phyloP scores from a whole-genome alignment of 2,797 vertebrate species.

The Dallia pectoralis region DNA sequence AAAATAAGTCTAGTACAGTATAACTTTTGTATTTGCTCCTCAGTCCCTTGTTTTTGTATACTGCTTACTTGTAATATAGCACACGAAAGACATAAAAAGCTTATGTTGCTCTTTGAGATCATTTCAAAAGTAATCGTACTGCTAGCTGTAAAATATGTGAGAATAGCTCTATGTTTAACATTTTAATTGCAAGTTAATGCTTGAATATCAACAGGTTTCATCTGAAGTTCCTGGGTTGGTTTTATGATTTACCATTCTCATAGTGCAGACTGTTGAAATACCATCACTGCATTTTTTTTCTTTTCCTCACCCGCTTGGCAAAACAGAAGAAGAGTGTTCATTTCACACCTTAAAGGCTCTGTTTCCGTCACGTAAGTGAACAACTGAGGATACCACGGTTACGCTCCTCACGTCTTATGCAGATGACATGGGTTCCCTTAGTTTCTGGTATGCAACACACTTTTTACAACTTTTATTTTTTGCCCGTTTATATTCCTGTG shows the following conservation, averaged over 20 bases:
- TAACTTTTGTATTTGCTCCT: slow-evolving; percentile 76
- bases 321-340: slow-evolving; percentile 99
- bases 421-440: slow-evolving; percentile 80
- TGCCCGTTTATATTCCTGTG: background rate
- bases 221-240: slow-evolving; percentile 65
- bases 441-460: slow-evolving; percentile 71
- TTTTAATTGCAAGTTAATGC: slow-evolving; percentile 68
- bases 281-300: slow-evolving; percentile 88
- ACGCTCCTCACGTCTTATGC: slow-evolving; percentile 81
- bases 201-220: slow-evolving; percentile 67
- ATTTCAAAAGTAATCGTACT: slow-evolving; percentile 64
- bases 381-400: slow-evolving; percentile 94
- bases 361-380: slow-evolving; percentile 99
- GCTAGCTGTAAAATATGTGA: slow-evolving; percentile 68
- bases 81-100: slow-evolving; percentile 62
- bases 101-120: slow-evolving; percentile 64
- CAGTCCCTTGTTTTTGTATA: slow-evolving; percentile 75
- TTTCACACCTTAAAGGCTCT: slow-evolving; percentile 99
- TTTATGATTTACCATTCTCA: slow-evolving; percentile 74
- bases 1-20: slow-evolving; percentile 57
- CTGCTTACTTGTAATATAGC: slow-evolving; percentile 75
- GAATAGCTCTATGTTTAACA: slow-evolving; percentile 67
- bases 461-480: slow-evolving; percentile 48
- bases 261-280: slow-evolving; percentile 79
- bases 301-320: slow-evolving; percentile 99